phyloP scores from a whole-genome alignment of 1,140 invertebrate genomes.

The Armadillidium nasatum region DNA sequence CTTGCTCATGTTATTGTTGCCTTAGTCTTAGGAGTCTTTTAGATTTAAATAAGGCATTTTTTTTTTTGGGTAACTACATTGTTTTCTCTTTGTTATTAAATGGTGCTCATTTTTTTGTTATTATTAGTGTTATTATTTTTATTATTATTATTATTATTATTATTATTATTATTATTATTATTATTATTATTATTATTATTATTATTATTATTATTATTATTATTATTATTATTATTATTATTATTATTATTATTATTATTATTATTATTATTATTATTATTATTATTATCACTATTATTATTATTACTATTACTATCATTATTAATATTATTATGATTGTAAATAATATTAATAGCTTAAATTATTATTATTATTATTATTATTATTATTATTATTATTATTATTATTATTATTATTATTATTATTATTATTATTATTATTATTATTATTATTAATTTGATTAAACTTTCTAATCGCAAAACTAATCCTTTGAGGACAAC shows the following conservation, averaged over 20 bases:
- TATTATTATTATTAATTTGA: no score
- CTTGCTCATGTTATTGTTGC: no score
- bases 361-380: neutral
- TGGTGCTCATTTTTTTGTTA: neutral
- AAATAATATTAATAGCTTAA: no score
- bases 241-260: slow-evolving; percentile 9
- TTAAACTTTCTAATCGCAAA: no score
- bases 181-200: slow-evolving; percentile 17
- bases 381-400: no score
- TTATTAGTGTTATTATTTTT: slow-evolving; percentile 11
- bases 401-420: no score
- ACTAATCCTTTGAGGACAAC: no score
- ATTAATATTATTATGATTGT: neutral
- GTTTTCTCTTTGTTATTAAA: no score
- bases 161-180: neutral
- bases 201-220: slow-evolving; percentile 7
- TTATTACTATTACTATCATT: slow-evolving; percentile 1
- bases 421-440: no score
- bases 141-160: slow-evolving; percentile 21
- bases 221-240: slow-evolving; percentile 10
- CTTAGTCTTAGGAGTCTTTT: no score
- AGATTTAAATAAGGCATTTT: no score
- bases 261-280: slow-evolving; percentile 13
- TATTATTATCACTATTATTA: neutral
- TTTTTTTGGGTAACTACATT: no score